Conservation (phyloP, 2,113 vertebrate genomes). For the Halcyon malimbica region DNA sequence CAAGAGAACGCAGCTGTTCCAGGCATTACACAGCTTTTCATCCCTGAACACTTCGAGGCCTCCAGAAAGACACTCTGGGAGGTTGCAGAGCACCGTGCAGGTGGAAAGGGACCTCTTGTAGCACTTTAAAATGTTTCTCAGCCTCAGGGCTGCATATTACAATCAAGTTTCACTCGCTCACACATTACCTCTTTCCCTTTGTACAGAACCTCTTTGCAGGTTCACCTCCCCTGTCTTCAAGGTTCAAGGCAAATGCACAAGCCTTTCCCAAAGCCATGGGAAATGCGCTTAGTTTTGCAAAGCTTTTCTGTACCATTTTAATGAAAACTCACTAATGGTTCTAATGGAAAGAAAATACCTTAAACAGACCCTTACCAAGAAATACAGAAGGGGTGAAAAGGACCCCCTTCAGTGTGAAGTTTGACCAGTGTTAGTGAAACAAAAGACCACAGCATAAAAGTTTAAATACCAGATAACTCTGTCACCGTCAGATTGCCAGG, state of each 20-base stretch:
- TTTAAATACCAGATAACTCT: not conserved
- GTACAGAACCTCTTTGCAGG: not conserved
- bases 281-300: not conserved
- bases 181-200: not conserved
- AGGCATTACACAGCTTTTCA: not conserved
- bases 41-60: not conserved
- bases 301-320: not conserved
- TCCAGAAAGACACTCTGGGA: not conserved
- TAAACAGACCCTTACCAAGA: not conserved
- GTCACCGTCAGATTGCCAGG: not conserved
- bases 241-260: conserved; percentile 16
- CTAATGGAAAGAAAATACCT: not conserved
- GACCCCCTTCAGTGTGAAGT: not conserved
- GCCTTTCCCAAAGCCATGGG: not conserved
- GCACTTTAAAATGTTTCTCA: not conserved
- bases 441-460: not conserved
- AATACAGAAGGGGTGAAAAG: not conserved
- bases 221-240: not conserved
- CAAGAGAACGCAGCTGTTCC: not conserved
- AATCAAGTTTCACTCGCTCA: not conserved
- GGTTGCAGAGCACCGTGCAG: not conserved
- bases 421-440: not conserved
- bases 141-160: not conserved
- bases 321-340: not conserved
- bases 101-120: not conserved